phyloP scores from a whole-genome alignment of 2,797 vertebrate species.

The Danio jaintianensis region DNA sequence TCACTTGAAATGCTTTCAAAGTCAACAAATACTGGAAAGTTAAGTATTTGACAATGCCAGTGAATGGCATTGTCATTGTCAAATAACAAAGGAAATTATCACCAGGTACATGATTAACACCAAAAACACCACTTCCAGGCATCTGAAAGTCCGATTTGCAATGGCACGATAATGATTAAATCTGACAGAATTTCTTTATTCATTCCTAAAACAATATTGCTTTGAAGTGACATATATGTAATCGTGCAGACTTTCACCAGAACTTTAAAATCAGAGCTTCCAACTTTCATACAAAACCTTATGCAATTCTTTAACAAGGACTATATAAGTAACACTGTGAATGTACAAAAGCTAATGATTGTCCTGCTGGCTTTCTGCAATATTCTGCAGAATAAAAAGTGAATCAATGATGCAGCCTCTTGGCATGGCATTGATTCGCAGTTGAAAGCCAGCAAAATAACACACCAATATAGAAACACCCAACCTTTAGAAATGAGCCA shows the following conservation, averaged over 20 bases:
- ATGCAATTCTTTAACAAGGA: conserved; percentile 33
- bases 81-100: too few relatives aligned
- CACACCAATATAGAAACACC: neutral
- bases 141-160: neutral
- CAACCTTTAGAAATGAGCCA: neutral
- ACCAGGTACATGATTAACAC: too few relatives aligned
- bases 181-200: neutral
- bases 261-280: neutral
- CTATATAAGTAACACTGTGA: conserved; percentile 34
- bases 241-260: neutral
- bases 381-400: conserved; percentile 10
- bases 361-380: neutral
- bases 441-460: neutral
- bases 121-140: too few relatives aligned
- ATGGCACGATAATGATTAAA: neutral
- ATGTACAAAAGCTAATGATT: conserved; percentile 48
- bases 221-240: neutral
- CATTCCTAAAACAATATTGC: neutral
- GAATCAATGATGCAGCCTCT: neutral
- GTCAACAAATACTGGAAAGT: too few relatives aligned
- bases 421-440: neutral
- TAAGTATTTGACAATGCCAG: too few relatives aligned
- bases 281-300: neutral
- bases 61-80: too few relatives aligned
- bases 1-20: too few relatives aligned